phyloP scores from a whole-genome alignment of 2,888 invertebrate species.

The Polydrusus pterygomalis region DNA sequence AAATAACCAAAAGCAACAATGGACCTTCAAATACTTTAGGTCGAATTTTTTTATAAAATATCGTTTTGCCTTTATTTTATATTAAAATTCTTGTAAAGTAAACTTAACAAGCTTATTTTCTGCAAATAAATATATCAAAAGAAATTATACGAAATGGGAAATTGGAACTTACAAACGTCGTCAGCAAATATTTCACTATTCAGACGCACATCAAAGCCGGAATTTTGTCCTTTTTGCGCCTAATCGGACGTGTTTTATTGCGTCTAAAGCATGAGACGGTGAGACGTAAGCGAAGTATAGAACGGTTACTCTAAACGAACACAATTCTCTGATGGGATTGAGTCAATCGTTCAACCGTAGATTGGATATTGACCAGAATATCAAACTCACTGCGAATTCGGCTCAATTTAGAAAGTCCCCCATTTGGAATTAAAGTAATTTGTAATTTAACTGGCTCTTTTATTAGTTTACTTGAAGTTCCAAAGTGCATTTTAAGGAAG shows the following conservation, averaged over 20 bases:
- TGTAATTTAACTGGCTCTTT: conserved; percentile 37
- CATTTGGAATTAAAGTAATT: conserved; percentile 42
- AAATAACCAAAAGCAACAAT: too few relatives aligned
- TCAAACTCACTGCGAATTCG: conserved; percentile 43
- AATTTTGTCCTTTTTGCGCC: conserved; percentile 46
- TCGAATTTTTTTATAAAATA: too few relatives aligned
- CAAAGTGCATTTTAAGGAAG: conserved; percentile 10
- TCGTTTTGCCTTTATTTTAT: not conserved
- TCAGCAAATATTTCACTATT: conserved; percentile 42
- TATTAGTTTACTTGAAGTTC: conserved; percentile 14
- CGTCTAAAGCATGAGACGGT: conserved; percentile 48
- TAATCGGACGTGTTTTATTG: conserved; percentile 51
- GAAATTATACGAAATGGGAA: conserved; percentile 22
- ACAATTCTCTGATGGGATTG: conserved; percentile 48
- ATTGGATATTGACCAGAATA: conserved; percentile 49
- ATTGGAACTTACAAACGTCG: conserved; percentile 33
- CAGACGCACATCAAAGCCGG: conserved; percentile 44
- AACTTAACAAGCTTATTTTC: conserved; percentile 4
- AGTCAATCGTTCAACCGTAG: conserved; percentile 46
- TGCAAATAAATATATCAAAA: conserved; percentile 27
- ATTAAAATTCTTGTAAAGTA: not conserved
- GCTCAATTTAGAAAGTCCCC: conserved; percentile 38
- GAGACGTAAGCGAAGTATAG: conserved; percentile 47
- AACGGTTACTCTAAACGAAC: conserved; percentile 45
- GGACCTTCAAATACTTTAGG: too few relatives aligned